Conservation (phyloP, 2,113 vertebrate genomes). For the Diadophis punctatus region DNA sequence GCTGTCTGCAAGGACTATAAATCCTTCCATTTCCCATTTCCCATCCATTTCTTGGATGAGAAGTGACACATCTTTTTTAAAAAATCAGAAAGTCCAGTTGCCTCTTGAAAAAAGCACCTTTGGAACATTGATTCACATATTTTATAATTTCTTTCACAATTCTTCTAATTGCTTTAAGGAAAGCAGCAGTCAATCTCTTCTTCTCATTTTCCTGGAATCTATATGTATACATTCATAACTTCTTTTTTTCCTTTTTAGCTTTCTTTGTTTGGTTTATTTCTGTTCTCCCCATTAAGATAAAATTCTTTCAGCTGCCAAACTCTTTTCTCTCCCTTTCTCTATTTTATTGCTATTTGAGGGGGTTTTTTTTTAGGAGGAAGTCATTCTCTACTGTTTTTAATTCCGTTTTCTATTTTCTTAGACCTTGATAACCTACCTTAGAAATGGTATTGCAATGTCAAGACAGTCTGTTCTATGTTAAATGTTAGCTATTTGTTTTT, state of each 20-base stretch:
- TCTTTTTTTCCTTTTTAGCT: background rate
- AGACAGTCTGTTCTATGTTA: conserved; percentile 41
- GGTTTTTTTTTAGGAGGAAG: background rate
- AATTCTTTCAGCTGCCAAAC: background rate
- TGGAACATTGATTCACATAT: background rate
- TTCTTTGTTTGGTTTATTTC: background rate
- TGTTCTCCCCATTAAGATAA: background rate
- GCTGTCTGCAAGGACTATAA: too few relatives aligned
- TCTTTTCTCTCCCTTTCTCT: background rate
- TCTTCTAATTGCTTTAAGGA: background rate
- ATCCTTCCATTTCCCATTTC: too few relatives aligned
- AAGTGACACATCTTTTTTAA: too few relatives aligned
- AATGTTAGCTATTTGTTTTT: conserved; percentile 39
- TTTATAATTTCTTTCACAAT: background rate
- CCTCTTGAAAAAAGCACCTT: too few relatives aligned
- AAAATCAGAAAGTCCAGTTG: too few relatives aligned
- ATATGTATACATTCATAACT: background rate
- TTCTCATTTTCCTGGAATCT: conserved; percentile 13
- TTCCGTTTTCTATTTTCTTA: conserved; percentile 26
- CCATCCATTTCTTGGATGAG: too few relatives aligned
- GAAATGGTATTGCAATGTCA: conserved; percentile 43
- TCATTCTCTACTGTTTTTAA: background rate
- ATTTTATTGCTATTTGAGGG: background rate
- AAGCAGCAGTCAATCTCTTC: background rate
- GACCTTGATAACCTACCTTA: conserved; percentile 26